Evolutionary conservation across 2,888 invertebrate species (phyloP).

Genomic region (Agriopis leucophaearia): DNA sequence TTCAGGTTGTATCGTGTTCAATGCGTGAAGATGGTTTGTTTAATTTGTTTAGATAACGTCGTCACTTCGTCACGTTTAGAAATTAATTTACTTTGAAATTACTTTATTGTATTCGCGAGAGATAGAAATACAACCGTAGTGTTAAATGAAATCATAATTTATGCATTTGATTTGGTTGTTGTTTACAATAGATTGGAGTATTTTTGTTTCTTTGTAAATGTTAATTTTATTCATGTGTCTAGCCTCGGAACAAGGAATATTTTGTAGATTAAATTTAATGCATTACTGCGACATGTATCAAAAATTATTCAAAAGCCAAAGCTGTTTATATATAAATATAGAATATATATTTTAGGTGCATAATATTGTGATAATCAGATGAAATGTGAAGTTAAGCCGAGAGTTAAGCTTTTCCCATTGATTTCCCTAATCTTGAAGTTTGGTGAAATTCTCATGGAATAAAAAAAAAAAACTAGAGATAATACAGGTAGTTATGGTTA

Average conservation of each 20-base stretch:
- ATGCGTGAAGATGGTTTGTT: conserved; percentile 48
- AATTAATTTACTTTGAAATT: conserved; percentile 20
- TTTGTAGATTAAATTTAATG: background rate
- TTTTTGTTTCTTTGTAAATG: background rate
- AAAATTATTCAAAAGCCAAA: background rate
- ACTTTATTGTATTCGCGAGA: background rate
- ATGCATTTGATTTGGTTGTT: background rate
- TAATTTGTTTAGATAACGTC: conserved; percentile 58
- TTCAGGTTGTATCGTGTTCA: conserved; percentile 31
- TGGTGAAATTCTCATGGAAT: conserved; percentile 15
- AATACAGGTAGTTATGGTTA: background rate
- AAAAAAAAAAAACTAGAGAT: conserved; percentile 3
- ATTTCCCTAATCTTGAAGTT: conserved; percentile 26
- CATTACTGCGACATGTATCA: background rate
- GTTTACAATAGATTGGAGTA: background rate
- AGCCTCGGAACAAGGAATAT: background rate
- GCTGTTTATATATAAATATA: background rate
- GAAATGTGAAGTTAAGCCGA: background rate
- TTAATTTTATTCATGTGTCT: background rate
- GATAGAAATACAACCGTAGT: background rate
- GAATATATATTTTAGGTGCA: background rate
- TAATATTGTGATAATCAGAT: background rate
- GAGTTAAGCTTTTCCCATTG: conserved; percentile 5
- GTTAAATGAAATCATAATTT: background rate
- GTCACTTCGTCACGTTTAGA: conserved; percentile 41